Evolutionary conservation across 2,888 invertebrate species (phyloP).

Genomic region (Steromphala cineraria): DNA sequence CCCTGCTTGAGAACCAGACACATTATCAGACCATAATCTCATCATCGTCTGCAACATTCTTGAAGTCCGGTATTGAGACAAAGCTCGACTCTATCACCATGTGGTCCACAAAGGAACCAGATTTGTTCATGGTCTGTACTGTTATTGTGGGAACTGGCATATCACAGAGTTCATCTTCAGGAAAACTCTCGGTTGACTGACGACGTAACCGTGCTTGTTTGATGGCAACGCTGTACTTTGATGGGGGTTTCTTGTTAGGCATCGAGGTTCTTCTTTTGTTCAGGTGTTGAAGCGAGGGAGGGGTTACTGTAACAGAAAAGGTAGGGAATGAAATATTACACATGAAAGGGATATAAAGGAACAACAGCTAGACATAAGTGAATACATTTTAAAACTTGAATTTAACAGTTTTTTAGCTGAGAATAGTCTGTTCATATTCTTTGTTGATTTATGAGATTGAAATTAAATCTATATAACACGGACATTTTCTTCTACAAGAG

Average conservation of each 20-base stretch:
- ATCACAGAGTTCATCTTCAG: constrained; percentile 26
- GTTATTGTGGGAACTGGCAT: constrained; percentile 15
- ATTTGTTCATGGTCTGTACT: background rate
- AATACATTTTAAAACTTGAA: background rate
- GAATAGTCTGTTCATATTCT: background rate
- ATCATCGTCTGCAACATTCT: constrained; percentile 37
- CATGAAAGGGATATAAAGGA: background rate
- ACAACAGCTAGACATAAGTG: too few relatives aligned
- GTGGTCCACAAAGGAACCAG: background rate
- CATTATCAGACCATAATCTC: constrained; percentile 46
- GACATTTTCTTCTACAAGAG: too few relatives aligned
- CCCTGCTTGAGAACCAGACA: background rate
- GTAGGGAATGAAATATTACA: background rate
- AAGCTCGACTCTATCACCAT: constrained; percentile 29
- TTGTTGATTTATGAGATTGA: background rate
- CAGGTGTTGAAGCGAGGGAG: constrained; percentile 57
- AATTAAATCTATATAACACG: too few relatives aligned
- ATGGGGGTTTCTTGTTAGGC: constrained; percentile 47
- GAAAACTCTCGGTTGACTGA: background rate
- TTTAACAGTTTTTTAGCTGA: background rate
- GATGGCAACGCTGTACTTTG: constrained; percentile 29
- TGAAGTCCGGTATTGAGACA: constrained; percentile 28
- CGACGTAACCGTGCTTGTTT: background rate
- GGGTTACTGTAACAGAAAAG: constrained; percentile 51
- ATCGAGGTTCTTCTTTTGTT: constrained; percentile 55